Base-by-base conservation (phyloP, 92 coral and sea anemone species). In the Desmophyllum pertusum region DNA sequence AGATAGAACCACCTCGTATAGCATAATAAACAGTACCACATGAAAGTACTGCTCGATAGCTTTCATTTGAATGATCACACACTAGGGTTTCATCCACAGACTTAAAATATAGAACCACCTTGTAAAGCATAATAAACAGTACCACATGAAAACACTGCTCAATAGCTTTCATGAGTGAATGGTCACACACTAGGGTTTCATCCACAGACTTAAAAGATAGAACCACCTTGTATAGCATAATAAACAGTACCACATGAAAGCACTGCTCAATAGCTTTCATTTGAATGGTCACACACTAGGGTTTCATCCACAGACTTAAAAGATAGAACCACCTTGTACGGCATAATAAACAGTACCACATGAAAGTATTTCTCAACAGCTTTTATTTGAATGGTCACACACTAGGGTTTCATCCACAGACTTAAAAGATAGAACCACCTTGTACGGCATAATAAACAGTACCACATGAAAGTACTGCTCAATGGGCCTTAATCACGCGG, bases 311-410 rank as follows among this genome's bases (percentile, higher is more conserved):
- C 25, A 59, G 17, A 59, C 10, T 8, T 59, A 5, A 59, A 27
- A 7, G 33, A 25, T 17, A 7, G 15, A 25, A 59, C 15, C 15
- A 59, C 65, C 65, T 59, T 57, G 33, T 27, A 25, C 10, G n/a
- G 33, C 17, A 59, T 25, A 59, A 10, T 59, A 59, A 59, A 59
- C 65, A 59, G 35, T 59, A 59, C 33, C 65, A 17, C 35, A 59
- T 59, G 63, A 57, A 57, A 25, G 63, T 57, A 57, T 1, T 57
- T 11, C 63, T 57, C 63, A 23, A 23, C 8, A 57, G 63, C 27
- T 57, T 57, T 57, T 13, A 57, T 57, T 57, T 57, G 63, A 55
- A 55, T 55, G 65, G 65, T 59, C 65, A 59, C 33, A 25, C 65
- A 59, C 65, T 59, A 25, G 65, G 13, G 17, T 48, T 48, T 14